Base-by-base conservation (phyloP, 2,113 vertebrate species). In the Megaceryle maxima region DNA sequence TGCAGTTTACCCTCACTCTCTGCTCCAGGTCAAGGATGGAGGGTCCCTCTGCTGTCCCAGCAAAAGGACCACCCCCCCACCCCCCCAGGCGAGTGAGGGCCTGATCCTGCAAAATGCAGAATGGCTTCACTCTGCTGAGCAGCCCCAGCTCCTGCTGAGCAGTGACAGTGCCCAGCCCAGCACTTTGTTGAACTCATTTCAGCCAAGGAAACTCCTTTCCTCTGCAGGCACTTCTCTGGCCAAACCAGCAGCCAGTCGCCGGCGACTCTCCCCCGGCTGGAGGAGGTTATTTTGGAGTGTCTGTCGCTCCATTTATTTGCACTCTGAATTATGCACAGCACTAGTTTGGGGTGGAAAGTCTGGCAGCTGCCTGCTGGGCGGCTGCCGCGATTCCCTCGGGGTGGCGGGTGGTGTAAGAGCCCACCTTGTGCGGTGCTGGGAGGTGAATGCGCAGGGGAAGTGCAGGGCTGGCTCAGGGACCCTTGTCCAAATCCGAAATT, bases 171-270 rank as follows among this genome's bases (percentile, higher is more conserved):
- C 89, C 82, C 87, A 85, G 66, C 37, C 84, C 89, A 92, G 82
- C 1, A 0, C 37, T 91, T 62, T 73, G 78, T 3, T 73, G 87
- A 82, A 12, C 66, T 91, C 48, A 3, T 48, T 56, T 87, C 95
- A 96, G 93, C 75, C 78, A 90, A 90, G 85, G 95, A 92, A 96
- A 85, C 82, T 95, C 96, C 93, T 96, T 95, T 96, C 93, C 91
- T 96, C 84, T 81, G 28, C 90, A 89, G 78, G 67, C 93, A 8
- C 53, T 85, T 74, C 66, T n/a, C 57, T 0, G 11, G 94, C 93
- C 93, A 93, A 92, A 92, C 83, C 95, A 90, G 81, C 91, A 92
- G 89, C 73, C 92, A 48, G 92, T 81, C 70, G 8, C 56, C 69
- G 57, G 69, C 33, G 24, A 44, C 87, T n/a, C 87, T 94, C 20